These are phyloP conservation scores for Rissa tridactyla DNA, from an alignment of 2,113 vertebrate species.

Conservation along the genomic window DNA sequence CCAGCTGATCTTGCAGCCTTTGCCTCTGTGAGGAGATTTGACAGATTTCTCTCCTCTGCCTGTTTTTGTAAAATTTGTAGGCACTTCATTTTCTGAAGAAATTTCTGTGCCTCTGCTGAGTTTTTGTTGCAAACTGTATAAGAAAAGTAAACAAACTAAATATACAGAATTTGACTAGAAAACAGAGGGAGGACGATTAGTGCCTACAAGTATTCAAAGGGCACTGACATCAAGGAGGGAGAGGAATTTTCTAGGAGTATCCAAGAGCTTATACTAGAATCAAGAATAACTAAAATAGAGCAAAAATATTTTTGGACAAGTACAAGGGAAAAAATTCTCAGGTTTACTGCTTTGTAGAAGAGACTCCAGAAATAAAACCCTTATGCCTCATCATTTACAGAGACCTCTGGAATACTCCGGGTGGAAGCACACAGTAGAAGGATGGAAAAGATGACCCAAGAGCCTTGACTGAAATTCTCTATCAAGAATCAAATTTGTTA, in stretches of 20 bases:
- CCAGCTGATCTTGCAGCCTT: not conserved
- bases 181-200: not conserved
- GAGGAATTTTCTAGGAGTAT: not conserved
- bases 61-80: not conserved
- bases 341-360: not conserved
- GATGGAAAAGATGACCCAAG: constrained; percentile 19
- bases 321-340: not conserved
- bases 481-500: not conserved
- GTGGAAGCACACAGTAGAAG: not conserved
- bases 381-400: not conserved
- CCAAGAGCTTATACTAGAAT: not conserved
- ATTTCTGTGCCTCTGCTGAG: not conserved
- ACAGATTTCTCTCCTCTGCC: not conserved
- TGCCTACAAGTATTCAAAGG: not conserved
- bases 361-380: not conserved
- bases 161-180: not conserved
- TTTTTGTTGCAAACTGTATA: not conserved
- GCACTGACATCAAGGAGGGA: not conserved
- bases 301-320: not conserved
- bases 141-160: not conserved
- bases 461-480: not conserved
- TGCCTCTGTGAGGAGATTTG: not conserved
- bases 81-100: not conserved
- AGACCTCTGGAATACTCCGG: not conserved
- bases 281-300: not conserved